A percentile compares a stretch with the other conserved stretches of the same genome.
These are phyloP conservation scores for Maconellicoccus hirsutus DNA, from an alignment of 1,140 invertebrate genomes.

Conservation along the genomic window DNA sequence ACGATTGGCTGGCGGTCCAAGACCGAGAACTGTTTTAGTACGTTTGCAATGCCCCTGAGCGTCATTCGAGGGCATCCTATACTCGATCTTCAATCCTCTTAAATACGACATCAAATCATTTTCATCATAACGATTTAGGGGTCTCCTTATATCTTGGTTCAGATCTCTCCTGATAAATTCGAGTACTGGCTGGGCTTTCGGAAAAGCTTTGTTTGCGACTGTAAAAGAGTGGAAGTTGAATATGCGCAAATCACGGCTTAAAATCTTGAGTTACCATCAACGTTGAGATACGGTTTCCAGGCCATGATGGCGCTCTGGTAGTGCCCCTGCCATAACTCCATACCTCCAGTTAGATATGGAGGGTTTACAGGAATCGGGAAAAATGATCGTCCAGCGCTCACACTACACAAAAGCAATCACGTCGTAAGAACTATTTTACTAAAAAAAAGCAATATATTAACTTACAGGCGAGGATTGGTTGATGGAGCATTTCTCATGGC, in stretches of 20 bases:
- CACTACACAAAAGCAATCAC: slow-evolving; percentile 12
- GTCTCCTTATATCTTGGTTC: not conserved
- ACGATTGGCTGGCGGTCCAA: too few relatives aligned
- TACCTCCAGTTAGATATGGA: slow-evolving; percentile 43
- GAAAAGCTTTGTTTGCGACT: slow-evolving; percentile 57
- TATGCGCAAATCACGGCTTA: too few relatives aligned
- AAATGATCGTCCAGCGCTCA: slow-evolving; percentile 39
- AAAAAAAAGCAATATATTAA: not conserved
- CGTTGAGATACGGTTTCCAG: slow-evolving; percentile 56
- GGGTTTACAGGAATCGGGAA: slow-evolving; percentile 33
- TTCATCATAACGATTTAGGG: not conserved
- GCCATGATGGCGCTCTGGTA: slow-evolving; percentile 63
- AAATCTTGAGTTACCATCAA: slow-evolving; percentile 46
- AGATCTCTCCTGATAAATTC: slow-evolving; percentile 15
- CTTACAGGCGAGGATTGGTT: not conserved
- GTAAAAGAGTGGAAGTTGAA: slow-evolving; percentile 29
- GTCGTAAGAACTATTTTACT: not conserved
- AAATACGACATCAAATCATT: slow-evolving; percentile 27
- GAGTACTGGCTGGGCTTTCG: slow-evolving; percentile 31
- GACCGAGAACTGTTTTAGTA: slow-evolving; percentile 39
- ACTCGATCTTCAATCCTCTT: slow-evolving; percentile 36
- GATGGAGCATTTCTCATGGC: slow-evolving; percentile 44
- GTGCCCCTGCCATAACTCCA: slow-evolving; percentile 57
- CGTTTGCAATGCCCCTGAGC: slow-evolving; percentile 32
- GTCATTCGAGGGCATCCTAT: slow-evolving; percentile 37